phyloP scores from a whole-genome alignment of 1,140 invertebrate genomes.

The Lithobius niger region DNA sequence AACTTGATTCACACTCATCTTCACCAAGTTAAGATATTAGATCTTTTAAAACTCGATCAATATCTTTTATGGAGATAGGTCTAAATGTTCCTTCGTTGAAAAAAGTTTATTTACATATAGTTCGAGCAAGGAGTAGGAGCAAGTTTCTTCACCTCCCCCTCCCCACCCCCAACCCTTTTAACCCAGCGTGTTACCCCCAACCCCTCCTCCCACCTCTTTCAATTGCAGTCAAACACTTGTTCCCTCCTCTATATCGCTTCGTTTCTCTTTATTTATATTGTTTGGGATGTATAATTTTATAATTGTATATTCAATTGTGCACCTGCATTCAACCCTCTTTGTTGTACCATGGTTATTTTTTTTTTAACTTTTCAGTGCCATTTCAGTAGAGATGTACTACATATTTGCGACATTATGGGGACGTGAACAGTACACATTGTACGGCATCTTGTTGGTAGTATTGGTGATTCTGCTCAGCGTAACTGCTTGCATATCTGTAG shows the following conservation, averaged over 20 bases:
- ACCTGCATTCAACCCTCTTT: neutral
- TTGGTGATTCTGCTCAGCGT: conserved; percentile 39
- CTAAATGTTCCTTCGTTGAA: too few relatives aligned
- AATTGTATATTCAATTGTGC: neutral
- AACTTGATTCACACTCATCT: too few relatives aligned
- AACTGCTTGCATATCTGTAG: conserved; percentile 39
- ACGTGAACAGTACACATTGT: conserved; percentile 37
- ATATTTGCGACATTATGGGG: conserved; percentile 43
- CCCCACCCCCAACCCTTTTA: too few relatives aligned
- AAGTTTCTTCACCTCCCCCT: too few relatives aligned
- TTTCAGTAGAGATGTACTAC: conserved; percentile 42
- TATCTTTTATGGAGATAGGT: too few relatives aligned
- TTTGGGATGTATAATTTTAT: neutral
- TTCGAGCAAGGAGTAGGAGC: too few relatives aligned
- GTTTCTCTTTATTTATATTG: neutral
- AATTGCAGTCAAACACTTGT: too few relatives aligned
- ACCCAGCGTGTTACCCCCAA: too few relatives aligned
- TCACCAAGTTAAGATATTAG: too few relatives aligned
- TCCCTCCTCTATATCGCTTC: neutral
- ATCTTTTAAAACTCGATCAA: too few relatives aligned
- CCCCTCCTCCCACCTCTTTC: too few relatives aligned
- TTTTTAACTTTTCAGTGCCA: conserved; percentile 31
- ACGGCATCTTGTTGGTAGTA: conserved; percentile 38
- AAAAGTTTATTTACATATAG: too few relatives aligned
- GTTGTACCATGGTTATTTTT: conserved; percentile 9